Evolutionary conservation across 2,113 vertebrate genomes (phyloP).

Genomic region (Acinonyx jubatus): DNA sequence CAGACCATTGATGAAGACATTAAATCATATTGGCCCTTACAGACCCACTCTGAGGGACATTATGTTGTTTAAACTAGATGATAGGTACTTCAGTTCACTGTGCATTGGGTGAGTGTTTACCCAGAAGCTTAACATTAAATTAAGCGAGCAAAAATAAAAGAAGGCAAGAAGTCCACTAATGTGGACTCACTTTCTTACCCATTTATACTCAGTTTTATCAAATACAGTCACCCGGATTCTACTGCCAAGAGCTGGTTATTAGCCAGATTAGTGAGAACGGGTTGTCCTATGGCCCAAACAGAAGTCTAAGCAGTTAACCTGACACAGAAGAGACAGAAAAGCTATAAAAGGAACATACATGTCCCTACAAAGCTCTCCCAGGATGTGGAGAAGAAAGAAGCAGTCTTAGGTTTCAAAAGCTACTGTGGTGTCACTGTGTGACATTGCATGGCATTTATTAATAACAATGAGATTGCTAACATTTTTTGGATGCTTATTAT

Average conservation of each 20-base stretch:
- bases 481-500: not conserved
- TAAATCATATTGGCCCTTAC: not conserved
- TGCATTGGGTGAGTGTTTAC: not conserved
- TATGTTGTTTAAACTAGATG: not conserved
- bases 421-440: not conserved
- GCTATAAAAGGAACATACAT: not conserved
- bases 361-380: not conserved
- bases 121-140: not conserved
- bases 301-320: not conserved
- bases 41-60: fast-evolving
- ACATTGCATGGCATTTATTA: not conserved
- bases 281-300: not conserved
- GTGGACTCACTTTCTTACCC: not conserved
- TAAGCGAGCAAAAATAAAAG: not conserved
- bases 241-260: not conserved
- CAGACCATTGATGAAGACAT: not conserved
- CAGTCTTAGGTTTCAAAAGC: not conserved
- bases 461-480: not conserved
- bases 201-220: not conserved
- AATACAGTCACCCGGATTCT: not conserved
- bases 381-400: not conserved
- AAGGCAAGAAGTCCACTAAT: not conserved
- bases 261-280: not conserved
- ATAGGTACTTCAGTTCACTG: not conserved
- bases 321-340: not conserved